These are phyloP conservation scores for Craterocephalus amniculus DNA, from an alignment of 2,797 vertebrate species.

Conservation along the genomic window DNA sequence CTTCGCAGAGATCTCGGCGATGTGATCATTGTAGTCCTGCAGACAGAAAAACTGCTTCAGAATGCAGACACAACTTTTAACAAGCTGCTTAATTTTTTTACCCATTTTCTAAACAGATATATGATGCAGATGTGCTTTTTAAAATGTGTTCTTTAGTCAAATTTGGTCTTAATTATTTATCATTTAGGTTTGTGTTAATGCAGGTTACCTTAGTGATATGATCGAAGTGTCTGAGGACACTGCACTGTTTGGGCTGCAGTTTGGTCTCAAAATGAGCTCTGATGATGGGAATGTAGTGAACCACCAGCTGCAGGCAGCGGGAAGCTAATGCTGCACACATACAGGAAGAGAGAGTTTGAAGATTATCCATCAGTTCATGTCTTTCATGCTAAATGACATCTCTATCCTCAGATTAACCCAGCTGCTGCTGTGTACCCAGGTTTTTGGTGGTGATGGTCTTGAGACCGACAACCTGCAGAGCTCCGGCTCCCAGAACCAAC, in stretches of 20 bases:
- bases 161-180: background rate
- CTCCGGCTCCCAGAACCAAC: conserved; percentile 95
- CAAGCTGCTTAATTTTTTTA: too few relatives aligned
- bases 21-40: conserved; percentile 98
- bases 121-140: background rate
- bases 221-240: conserved; percentile 94
- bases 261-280: conserved; percentile 94
- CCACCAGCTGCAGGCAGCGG: conserved; percentile 95
- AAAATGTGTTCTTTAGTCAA: too few relatives aligned
- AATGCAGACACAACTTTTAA: too few relatives aligned
- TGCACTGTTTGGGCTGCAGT: conserved; percentile 94
- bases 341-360: background rate
- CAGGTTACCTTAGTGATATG: conserved; percentile 95
- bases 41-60: conserved; percentile 50
- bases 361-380: background rate
- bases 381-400: background rate
- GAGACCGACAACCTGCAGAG: conserved; percentile 95
- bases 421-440: conserved; percentile 83
- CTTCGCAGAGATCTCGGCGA: conserved; percentile 95
- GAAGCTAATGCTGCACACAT: conserved; percentile 88
- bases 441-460: conserved; percentile 99
- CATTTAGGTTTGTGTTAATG: background rate
- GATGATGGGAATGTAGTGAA: conserved; percentile 96
- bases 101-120: too few relatives aligned
- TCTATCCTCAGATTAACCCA: fast-evolving